Evolutionary conservation across 1,140 invertebrate species (phyloP), one percentile per base, ranked within the genome.

Genomic region (Drosophila nigrodunni): DNA sequence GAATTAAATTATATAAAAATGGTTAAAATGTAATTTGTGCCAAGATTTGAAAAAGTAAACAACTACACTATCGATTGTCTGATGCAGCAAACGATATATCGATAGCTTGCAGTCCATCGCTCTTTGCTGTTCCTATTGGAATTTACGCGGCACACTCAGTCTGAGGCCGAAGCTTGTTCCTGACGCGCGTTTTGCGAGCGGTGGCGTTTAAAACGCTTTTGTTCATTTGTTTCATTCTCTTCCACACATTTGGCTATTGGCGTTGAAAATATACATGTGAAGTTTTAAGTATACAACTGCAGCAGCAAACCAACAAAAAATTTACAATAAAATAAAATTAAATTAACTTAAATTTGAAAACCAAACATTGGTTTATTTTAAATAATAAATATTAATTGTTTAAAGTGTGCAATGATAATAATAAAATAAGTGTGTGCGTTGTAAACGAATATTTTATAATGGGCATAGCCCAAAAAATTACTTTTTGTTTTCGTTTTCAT

Each of bases 221-320:
- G 77, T 89, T 82, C 82, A 82, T 82, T 85, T 80, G 85, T 82
- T 89, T 79, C 55, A 81, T 74, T 74, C 71, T 68, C 65, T 71
- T 85, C 68, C 82, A 82, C 72, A 77, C 30, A 61, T 52, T 83
- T 83, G 25, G 25, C 25, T 30, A 30, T 30, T 89, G 74, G 68
- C 80, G 80, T 78, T 89, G 71, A 82, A 74, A 79, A 71, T 73
- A 70, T 57, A 66, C 7, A 43, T 13, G 11, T 46, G 34, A 7
- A 21, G 18, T 21, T 21, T 21, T 1, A 43, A 62, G 13, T 25
- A 11, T 7, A 43, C 5, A 65, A 43, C 4, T 9, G 54, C 21
- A 65, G 43, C 34, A 49, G 11, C n/a, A 13, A 44, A 65, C 46
- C 8, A 49, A 37, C 25, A 30, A 59, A 39, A 61, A 54, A 54